Conservation (phyloP, 2,797 vertebrate species). For the Myotis vivesi region DNA sequence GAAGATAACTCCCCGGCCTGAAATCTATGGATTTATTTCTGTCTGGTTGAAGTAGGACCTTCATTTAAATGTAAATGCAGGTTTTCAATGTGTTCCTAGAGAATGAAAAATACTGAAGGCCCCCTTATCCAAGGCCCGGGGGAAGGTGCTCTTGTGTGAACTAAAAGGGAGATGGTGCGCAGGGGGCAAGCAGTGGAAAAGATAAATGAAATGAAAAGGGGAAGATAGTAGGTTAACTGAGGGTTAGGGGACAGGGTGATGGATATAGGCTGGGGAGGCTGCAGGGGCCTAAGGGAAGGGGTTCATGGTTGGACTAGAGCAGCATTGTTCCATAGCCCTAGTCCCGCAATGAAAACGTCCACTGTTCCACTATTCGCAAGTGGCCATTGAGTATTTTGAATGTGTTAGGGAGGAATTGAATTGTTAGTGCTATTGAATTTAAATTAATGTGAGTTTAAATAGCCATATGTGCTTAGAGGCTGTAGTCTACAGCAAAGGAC, state of each 20-base stretch:
- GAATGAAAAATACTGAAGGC: not conserved
- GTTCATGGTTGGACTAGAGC: rapidly evolving
- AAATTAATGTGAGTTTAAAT: not conserved
- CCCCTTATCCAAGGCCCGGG: not conserved
- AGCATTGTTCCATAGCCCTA: not conserved
- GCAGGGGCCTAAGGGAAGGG: not conserved
- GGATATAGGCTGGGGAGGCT: not conserved
- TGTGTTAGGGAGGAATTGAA: not conserved
- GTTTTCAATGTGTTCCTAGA: not conserved
- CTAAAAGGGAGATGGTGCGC: not conserved
- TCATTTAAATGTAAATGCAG: slow-evolving; percentile 56
- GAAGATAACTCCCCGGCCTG: not conserved
- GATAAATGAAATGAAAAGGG: not conserved
- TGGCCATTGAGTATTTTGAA: not conserved
- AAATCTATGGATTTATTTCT: slow-evolving; percentile 9
- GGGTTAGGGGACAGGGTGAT: not conserved
- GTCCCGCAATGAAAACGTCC: not conserved
- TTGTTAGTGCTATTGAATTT: not conserved
- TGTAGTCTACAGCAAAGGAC: not conserved
- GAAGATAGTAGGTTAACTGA: not conserved
- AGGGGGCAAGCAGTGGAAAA: not conserved
- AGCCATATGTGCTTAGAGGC: not conserved
- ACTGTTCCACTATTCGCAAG: not conserved
- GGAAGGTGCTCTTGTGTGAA: not conserved
- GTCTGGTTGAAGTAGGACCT: slow-evolving; percentile 3